A percentile compares a stretch with the other conserved stretches of the same genome.
Evolutionary conservation across 2,113 vertebrate species (phyloP).

Genomic region (Cephalopterus ornatus): DNA sequence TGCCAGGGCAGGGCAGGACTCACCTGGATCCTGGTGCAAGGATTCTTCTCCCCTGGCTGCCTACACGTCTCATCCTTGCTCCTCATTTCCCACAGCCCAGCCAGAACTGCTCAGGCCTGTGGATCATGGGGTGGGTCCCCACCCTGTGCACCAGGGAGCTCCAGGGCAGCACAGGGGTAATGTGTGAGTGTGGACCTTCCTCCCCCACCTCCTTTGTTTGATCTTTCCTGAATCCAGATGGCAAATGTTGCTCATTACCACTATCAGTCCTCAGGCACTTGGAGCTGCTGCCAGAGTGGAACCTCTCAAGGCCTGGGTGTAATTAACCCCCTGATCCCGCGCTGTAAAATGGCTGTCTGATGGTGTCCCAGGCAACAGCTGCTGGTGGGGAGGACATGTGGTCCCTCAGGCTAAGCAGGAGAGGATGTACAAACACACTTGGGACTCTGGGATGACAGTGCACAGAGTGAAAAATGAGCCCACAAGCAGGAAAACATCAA

Average conservation of each 20-base stretch:
- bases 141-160: neutral
- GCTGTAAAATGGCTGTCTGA: neutral
- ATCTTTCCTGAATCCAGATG: conserved; percentile 17
- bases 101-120: neutral
- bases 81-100: neutral
- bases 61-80: neutral
- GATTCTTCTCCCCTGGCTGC: neutral
- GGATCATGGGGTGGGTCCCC: neutral
- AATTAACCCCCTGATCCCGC: neutral
- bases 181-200: neutral
- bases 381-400: neutral
- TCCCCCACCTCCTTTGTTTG: neutral
- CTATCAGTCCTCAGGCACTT: neutral
- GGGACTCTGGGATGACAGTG: neutral
- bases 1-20: neutral
- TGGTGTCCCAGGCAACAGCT: conserved; percentile 27
- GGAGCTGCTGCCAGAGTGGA: neutral
- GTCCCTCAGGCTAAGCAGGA: neutral
- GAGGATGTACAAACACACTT: neutral
- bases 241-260: neutral
- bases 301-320: neutral
- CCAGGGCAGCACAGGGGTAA: neutral
- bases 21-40: neutral
- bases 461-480: neutral
- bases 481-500: neutral